Conservation (phyloP, 2,888 invertebrate genomes). For the Acleris sparsana region DNA sequence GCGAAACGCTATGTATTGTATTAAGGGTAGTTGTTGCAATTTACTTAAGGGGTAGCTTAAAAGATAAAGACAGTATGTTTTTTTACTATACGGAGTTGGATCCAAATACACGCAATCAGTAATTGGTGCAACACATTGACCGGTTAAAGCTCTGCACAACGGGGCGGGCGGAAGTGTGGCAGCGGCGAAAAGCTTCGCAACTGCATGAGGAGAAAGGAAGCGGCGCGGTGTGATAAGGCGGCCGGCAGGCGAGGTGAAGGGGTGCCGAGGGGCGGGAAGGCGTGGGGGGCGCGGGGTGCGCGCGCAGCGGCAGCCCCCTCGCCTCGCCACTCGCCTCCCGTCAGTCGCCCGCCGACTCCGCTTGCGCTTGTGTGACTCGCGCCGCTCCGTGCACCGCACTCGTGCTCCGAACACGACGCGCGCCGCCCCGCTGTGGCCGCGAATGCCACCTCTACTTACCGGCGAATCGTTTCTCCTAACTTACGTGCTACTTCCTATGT, state of each 20-base stretch:
- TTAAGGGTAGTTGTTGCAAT: too few species aligned
- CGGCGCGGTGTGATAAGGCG: slow-evolving; percentile 80
- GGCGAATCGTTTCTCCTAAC: slow-evolving; percentile 80
- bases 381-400: slow-evolving; percentile 82
- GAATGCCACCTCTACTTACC: slow-evolving; percentile 85
- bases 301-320: slow-evolving; percentile 77
- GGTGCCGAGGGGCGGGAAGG: slow-evolving; percentile 44
- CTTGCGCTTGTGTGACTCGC: slow-evolving; percentile 84
- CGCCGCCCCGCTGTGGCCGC: slow-evolving; percentile 83
- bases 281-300: slow-evolving; percentile 64
- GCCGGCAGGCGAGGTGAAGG: slow-evolving; percentile 66
- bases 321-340: slow-evolving; percentile 73
- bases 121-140: slow-evolving; percentile 69
- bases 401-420: slow-evolving; percentile 82
- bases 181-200: slow-evolving; percentile 81
- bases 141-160: slow-evolving; percentile 69
- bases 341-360: slow-evolving; percentile 85
- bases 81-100: background rate
- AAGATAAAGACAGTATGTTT: too few species aligned
- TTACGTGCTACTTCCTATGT: slow-evolving; percentile 80
- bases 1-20: background rate
- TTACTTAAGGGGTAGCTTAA: too few species aligned
- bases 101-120: slow-evolving; percentile 38
- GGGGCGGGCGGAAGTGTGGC: slow-evolving; percentile 80
- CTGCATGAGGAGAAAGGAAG: slow-evolving; percentile 83